Evolutionary conservation across 2,797 vertebrate genomes (phyloP), one percentile per base, ranked within the genome.

Genomic region (Ctenochaetus hawaiiensis): DNA sequence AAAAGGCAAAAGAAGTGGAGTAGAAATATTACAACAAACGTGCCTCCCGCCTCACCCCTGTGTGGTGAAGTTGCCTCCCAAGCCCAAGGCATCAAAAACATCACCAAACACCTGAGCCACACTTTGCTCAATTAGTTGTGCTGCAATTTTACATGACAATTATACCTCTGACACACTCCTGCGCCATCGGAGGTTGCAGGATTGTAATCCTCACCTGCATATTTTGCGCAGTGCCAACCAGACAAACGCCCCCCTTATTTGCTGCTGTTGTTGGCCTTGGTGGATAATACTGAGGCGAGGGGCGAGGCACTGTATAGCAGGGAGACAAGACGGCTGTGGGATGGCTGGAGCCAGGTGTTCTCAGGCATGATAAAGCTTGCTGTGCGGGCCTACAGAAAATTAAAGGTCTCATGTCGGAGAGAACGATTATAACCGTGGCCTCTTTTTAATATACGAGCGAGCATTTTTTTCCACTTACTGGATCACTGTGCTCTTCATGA

Each of bases 351-450:
- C 95, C 95, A 96, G 95, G 94, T 96, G 95, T 95, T 95, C 80
- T 82, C 90, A 94, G 95, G 89, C 94, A 94, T 94, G 94, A 95
- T 95, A 93, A 95, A 93, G 94, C 95, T 93, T 95, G 94, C 94
- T 95, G 92, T 90, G 92, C 89, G 87, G 93, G 92, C 90, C 87
- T 77, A 89, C 86, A 82, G 86, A 91, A 96, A 96, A 96, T 96
- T 93, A 95, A 94, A 96, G 95, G 94, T 91, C 94, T 96, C 89
- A 80, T 78, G 89, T 92, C 84, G 67, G 85, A 89, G 90, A 83
- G 90, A 92, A 81, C 89, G 90, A 95, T 95, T 95, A 94, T 94
- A 94, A 90, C 86, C 54, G 54, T 86, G 91, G 92, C 89, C 90
- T 89, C 93, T 92, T 94, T 92, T 90, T 95, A 95, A 95, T 95